phyloP scores from a whole-genome alignment of 2,797 vertebrate genomes.

The Coranthus polyacanthus region DNA sequence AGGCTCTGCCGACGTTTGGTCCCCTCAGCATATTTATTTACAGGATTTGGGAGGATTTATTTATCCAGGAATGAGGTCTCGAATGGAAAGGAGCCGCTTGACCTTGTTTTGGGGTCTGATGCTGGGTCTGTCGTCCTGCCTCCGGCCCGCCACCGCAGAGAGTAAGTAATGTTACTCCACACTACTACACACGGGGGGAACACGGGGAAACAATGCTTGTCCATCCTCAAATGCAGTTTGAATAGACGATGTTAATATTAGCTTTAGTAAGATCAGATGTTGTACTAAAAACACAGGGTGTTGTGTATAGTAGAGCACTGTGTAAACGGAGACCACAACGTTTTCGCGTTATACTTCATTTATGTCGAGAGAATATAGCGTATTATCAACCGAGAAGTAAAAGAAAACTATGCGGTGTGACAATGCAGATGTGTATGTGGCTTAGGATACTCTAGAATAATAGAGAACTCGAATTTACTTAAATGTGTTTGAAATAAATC shows the following conservation, averaged over 20 bases:
- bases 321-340: background rate
- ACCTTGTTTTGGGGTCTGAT: slow-evolving; percentile 94
- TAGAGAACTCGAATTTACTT: background rate
- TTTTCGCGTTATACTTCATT: background rate
- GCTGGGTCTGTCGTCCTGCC: slow-evolving; percentile 87
- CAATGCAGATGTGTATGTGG: background rate
- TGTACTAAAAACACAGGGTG: too few species aligned
- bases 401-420: too few species aligned
- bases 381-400: background rate
- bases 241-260: background rate
- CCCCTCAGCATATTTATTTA: slow-evolving; percentile 47
- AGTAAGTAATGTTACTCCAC: slow-evolving; percentile 81
- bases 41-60: slow-evolving; percentile 61
- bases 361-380: background rate
- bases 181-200: slow-evolving; percentile 38
- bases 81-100: slow-evolving; percentile 88
- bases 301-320: background rate
- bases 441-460: background rate
- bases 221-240: background rate
- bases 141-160: slow-evolving; percentile 91
- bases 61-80: slow-evolving; percentile 90
- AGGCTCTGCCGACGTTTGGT: slow-evolving; percentile 34
- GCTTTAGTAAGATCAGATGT: background rate
- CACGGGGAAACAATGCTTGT: slow-evolving; percentile 13
- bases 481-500: too few species aligned